Evolutionary conservation across 2,888 invertebrate species (phyloP), one percentile per base, ranked within the genome.

Genomic region (Pasiphila rectangulata): DNA sequence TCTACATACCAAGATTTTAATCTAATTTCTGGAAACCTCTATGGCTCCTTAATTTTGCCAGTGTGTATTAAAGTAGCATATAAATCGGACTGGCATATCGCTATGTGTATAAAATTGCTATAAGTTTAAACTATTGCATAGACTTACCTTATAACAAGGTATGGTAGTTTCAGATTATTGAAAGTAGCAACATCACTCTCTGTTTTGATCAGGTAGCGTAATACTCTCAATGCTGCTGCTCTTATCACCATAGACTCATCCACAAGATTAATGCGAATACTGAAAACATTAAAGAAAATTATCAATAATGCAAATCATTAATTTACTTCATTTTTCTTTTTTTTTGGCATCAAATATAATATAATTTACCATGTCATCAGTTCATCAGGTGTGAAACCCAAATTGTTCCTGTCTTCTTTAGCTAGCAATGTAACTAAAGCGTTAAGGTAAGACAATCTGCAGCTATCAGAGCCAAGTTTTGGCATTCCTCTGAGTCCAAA

Each of bases 191-290:
- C 91, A 82, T 96, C 95, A 72, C 93, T 92, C 68, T 94, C 93
- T 59, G 92, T 93, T 69, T 91, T 92, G 43, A 98, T 89, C 65
- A 96, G 90, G 82, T 98, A 96, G 57, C 98, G 92, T 51, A 98
- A 91, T 39, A 95, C 95, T 67, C 98, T 91, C 55, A 98, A 88
- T 24, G 96, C 94, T 43, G 96, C 96, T 56, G 97, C 96, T 69
- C 98, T 91, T 46, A 98, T 93, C 78, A 96, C 95, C 64, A 96
- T 95, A 54, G 95, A 94, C 61, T 97, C 95, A 79, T 97, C 94
- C 42, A 96, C 91, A 60, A 98, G 90, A 45, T 95, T 93, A 51
- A 95, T 91, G 62, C 97, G 93, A 70, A 98, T 91, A 81, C 98
- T 98, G 75, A 47, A 77, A 80, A 46, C n/a, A 23, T 43, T 21